Conservation (phyloP, 2,797 vertebrate species). For the Paratrypauchen microcephalus region DNA sequence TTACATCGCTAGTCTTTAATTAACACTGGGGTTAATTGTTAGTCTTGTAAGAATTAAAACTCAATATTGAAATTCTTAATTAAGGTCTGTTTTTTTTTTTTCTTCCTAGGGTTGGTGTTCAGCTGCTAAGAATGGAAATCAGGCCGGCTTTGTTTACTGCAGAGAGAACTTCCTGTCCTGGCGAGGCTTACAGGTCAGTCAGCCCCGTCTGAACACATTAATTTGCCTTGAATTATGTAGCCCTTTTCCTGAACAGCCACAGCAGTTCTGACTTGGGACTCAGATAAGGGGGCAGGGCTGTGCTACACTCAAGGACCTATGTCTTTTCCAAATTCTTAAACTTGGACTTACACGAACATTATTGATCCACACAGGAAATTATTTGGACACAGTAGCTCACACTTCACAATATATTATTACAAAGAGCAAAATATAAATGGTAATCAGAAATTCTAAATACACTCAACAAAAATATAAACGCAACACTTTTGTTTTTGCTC, state of each 20-base stretch:
- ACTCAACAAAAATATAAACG: too few relatives aligned
- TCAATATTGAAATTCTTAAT: not conserved
- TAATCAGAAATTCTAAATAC: too few relatives aligned
- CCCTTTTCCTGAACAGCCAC: not conserved
- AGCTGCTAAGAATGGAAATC: conserved; percentile 80
- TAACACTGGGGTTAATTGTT: too few relatives aligned
- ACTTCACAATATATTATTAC: too few relatives aligned
- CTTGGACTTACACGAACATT: too few relatives aligned
- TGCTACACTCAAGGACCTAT: not conserved
- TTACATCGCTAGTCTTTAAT: too few relatives aligned
- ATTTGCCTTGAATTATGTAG: not conserved
- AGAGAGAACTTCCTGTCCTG: conserved; percentile 92
- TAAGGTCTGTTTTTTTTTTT: conserved; percentile 8
- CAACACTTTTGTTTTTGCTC: too few relatives aligned
- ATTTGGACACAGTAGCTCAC: too few relatives aligned
- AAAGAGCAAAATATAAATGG: too few relatives aligned
- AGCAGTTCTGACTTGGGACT: not conserved
- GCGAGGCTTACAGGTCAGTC: conserved; percentile 86
- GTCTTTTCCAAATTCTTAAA: too few relatives aligned
- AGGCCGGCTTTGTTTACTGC: conserved; percentile 86
- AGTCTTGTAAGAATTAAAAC: not conserved
- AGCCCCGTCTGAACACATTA: not conserved
- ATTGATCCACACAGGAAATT: too few relatives aligned
- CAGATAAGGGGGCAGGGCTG: not conserved
- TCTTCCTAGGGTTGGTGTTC: conserved; percentile 86